A percentile compares a stretch with the other conserved stretches of the same genome.
These are phyloP conservation scores for Bujurquina vittata DNA, from an alignment of 2,113 vertebrate species.

Conservation along the genomic window DNA sequence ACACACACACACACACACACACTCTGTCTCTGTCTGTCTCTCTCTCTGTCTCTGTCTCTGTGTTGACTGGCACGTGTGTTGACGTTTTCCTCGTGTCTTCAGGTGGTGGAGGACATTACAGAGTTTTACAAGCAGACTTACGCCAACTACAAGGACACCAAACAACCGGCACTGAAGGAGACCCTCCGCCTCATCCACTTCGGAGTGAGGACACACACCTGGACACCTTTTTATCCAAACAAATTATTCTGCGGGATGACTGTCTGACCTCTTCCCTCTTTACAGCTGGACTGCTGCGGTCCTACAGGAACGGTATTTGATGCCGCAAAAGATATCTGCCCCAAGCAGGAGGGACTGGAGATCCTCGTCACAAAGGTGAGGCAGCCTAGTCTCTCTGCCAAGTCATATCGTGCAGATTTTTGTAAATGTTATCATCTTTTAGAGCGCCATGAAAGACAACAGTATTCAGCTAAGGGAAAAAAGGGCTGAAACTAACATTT, in stretches of 20 bases:
- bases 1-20: neutral
- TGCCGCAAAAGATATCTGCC: slow-evolving; percentile 83
- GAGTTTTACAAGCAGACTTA: slow-evolving; percentile 87
- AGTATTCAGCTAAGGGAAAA: neutral
- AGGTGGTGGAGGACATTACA: slow-evolving; percentile 85
- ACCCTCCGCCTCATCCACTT: slow-evolving; percentile 86
- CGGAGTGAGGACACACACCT: slow-evolving; percentile 74
- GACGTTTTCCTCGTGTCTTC: neutral
- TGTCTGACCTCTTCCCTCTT: neutral
- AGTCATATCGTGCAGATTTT: neutral
- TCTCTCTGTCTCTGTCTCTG: too few species aligned
- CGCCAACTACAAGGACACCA: slow-evolving; percentile 67
- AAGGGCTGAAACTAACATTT: neutral
- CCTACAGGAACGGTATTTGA: slow-evolving; percentile 66
- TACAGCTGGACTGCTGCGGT: slow-evolving; percentile 90
- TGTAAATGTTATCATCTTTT: neutral
- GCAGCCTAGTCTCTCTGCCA: too few species aligned
- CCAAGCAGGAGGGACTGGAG: slow-evolving; percentile 30
- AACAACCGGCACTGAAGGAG: slow-evolving; percentile 77
- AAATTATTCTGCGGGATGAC: neutral
- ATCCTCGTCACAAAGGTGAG: slow-evolving; percentile 77
- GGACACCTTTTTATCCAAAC: neutral
- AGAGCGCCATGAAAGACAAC: too few species aligned
- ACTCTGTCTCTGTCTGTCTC: too few species aligned
- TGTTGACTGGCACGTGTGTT: neutral